These are phyloP conservation scores for Hirtodrosophila cameraria DNA, from an alignment of 2,888 invertebrate genomes.

Conservation along the genomic window DNA sequence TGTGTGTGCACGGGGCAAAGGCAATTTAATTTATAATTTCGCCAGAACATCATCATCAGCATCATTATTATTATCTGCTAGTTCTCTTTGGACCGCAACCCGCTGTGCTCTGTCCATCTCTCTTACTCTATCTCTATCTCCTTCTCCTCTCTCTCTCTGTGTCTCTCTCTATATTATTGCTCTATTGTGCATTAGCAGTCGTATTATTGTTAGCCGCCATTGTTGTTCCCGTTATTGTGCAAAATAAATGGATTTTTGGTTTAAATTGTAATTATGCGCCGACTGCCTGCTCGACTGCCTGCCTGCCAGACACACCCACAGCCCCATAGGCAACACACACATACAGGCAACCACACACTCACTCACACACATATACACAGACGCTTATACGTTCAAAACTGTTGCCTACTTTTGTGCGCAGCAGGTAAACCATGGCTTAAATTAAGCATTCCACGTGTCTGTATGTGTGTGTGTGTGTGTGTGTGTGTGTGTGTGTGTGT, in stretches of 20 bases:
- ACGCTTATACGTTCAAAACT: constrained; percentile 26
- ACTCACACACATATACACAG: not conserved
- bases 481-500: constrained; percentile 2
- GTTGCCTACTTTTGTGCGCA: constrained; percentile 56
- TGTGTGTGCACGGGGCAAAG: not conserved
- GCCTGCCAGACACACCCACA: constrained; percentile 16
- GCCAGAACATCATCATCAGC: constrained; percentile 38
- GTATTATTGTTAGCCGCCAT: constrained; percentile 72
- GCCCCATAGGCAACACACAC: not conserved
- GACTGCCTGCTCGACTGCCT: constrained; percentile 25
- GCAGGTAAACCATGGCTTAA: constrained; percentile 46
- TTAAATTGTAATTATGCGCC: constrained; percentile 77
- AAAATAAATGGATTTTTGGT: constrained; percentile 80
- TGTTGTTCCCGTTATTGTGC: constrained; percentile 76
- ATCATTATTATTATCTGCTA: constrained; percentile 16
- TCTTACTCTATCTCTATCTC: not conserved
- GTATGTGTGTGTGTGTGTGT: not conserved
- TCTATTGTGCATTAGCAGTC: constrained; percentile 58
- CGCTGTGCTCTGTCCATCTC: not conserved
- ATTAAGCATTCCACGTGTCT: constrained; percentile 26
- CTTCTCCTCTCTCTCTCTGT: no score
- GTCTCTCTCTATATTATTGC: constrained; percentile 16
- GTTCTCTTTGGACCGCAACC: not conserved
- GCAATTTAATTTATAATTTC: constrained; percentile 67
- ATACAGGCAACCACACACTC: not conserved